Percentiles rank a stretch among this genome's conserved stretches.
phyloP scores from a whole-genome alignment of 2,113 vertebrate species.

The Anoplopoma fimbria region DNA sequence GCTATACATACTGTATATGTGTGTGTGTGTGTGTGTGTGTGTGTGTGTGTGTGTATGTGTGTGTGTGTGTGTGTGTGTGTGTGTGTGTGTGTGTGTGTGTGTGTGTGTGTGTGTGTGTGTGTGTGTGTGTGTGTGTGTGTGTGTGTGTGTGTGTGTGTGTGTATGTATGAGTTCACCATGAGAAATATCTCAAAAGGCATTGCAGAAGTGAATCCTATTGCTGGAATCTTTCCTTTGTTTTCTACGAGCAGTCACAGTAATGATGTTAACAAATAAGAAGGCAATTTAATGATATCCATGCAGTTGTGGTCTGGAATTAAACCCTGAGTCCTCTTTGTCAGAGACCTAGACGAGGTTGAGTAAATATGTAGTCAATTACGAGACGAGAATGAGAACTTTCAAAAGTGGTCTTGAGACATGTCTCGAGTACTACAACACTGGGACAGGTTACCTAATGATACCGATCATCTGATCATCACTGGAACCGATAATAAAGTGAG shows the following conservation, averaged over 20 bases:
- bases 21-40: background rate
- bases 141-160: background rate
- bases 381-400: background rate
- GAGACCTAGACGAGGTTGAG: background rate
- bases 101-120: background rate
- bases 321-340: background rate
- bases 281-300: background rate
- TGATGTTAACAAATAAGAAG: background rate
- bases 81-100: background rate
- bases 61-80: background rate
- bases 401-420: background rate
- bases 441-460: background rate
- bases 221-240: background rate
- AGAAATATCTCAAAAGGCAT: too few species aligned
- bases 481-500: conserved; percentile 12
- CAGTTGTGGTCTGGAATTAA: background rate
- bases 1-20: background rate
- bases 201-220: too few species aligned
- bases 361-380: background rate
- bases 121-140: background rate
- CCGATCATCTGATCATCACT: conserved; percentile 31
- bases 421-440: background rate
- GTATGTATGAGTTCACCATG: background rate
- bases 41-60: background rate
- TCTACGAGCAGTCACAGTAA: background rate